Percentiles rank a stretch among this genome's conserved stretches.
phyloP scores from a whole-genome alignment of 2,888 invertebrate genomes.

The Drosophila subquinaria region DNA sequence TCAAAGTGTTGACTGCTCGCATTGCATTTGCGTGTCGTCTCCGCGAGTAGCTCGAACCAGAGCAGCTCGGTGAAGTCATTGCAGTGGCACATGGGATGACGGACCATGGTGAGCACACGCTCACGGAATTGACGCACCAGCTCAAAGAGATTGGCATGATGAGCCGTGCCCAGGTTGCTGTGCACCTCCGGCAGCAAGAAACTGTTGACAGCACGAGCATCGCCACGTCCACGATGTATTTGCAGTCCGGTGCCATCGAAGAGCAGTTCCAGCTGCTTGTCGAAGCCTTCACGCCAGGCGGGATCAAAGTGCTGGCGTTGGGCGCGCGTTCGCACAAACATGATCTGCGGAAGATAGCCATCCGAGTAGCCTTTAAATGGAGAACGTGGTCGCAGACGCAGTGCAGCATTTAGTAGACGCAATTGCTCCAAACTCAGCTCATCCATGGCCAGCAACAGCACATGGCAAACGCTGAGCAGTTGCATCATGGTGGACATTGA shows the following conservation, averaged over 20 bases:
- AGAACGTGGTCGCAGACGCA: conserved; percentile 86
- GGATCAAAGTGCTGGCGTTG: conserved; percentile 91
- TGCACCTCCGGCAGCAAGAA: conserved; percentile 51
- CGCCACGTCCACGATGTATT: conserved; percentile 57
- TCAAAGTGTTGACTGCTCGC: conserved; percentile 52
- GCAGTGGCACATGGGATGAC: conserved; percentile 47
- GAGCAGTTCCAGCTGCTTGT: conserved; percentile 73
- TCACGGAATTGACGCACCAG: conserved; percentile 60
- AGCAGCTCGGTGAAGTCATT: conserved; percentile 58
- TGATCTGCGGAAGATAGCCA: conserved; percentile 93
- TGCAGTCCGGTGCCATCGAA: conserved; percentile 77
- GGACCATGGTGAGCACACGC: conserved; percentile 47
- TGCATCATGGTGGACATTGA: conserved; percentile 90
- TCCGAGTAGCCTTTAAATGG: conserved; percentile 72
- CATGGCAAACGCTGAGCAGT: conserved; percentile 95
- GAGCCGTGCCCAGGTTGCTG: conserved; percentile 40
- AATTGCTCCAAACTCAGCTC: conserved; percentile 94
- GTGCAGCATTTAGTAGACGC: conserved; percentile 86
- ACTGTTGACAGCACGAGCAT: conserved; percentile 48
- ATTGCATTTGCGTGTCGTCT: conserved; percentile 31
- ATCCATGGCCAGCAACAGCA: conserved; percentile 94
- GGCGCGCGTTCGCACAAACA: conserved; percentile 93
- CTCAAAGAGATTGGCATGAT: conserved; percentile 50
- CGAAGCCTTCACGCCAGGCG: conserved; percentile 67
- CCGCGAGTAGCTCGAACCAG: conserved; percentile 65